These are phyloP conservation scores for Cuniculus paca DNA, from an alignment of 2,797 vertebrate species.

Conservation along the genomic window DNA sequence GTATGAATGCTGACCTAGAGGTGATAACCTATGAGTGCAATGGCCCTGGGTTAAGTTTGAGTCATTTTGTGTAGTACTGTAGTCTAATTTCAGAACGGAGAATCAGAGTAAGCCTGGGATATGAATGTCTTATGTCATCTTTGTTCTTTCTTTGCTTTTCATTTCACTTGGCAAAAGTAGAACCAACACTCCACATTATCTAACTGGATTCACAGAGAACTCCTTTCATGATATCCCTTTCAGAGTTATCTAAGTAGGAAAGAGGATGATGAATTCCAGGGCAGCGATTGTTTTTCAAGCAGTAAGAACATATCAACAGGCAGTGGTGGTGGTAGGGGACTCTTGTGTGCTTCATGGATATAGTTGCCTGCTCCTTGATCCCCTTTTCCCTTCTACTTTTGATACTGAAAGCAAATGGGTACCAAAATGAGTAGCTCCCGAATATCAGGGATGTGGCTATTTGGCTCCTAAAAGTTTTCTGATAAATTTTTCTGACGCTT, in stretches of 20 bases:
- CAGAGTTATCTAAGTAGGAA: conserved; percentile 68
- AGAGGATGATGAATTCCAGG: conserved; percentile 57
- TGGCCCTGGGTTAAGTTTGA: conserved; percentile 80
- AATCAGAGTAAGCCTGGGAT: neutral
- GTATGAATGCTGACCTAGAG: neutral
- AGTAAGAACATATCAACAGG: conserved; percentile 56
- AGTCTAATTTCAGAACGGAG: conserved; percentile 75
- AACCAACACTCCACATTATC: conserved; percentile 16
- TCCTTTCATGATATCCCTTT: conserved; percentile 4
- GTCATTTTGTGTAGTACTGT: conserved; percentile 72
- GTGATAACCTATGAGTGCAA: conserved; percentile 73
- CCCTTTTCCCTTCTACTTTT: conserved; percentile 1
- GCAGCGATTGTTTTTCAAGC: conserved; percentile 42
- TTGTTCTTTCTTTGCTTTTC: conserved; percentile 8
- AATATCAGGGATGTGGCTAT: neutral
- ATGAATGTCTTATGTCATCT: conserved; percentile 16
- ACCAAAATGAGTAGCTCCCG: neutral
- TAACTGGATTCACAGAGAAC: conserved; percentile 55
- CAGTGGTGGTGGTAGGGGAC: neutral
- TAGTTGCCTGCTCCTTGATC: neutral
- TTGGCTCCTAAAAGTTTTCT: conserved; percentile 16
- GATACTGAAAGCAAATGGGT: neutral
- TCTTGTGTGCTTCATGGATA: neutral
- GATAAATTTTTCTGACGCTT: conserved; percentile 56
- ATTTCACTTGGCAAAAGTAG: conserved; percentile 61